Evolutionary conservation across 2,113 vertebrate genomes (phyloP).

Genomic region (Myxocyprinus asiaticus): DNA sequence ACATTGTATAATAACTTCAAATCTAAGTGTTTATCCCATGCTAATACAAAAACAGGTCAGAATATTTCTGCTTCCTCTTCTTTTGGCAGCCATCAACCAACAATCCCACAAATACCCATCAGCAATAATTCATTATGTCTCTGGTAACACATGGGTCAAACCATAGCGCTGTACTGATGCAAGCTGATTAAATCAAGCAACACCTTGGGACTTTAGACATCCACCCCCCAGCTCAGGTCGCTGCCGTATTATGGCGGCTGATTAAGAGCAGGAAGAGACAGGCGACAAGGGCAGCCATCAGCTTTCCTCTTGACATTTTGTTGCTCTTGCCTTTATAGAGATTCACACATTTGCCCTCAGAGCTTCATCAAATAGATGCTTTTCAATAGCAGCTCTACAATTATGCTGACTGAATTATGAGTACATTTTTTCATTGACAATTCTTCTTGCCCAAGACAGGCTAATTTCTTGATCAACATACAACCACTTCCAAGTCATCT

Average conservation of each 20-base stretch:
- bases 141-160: neutral
- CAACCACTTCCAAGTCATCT: no score
- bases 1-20: neutral
- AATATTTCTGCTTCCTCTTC: neutral
- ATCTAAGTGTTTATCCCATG: neutral
- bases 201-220: conserved; percentile 59
- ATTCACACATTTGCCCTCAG: conserved; percentile 18
- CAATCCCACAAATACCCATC: neutral
- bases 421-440: neutral
- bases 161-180: conserved; percentile 60
- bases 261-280: conserved; percentile 18
- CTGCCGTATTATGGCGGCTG: neutral
- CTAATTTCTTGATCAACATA: no score
- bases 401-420: neutral
- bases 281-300: conserved; percentile 11
- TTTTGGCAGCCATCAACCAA: neutral
- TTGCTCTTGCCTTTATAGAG: conserved; percentile 14
- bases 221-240: conserved; percentile 37
- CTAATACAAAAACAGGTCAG: neutral
- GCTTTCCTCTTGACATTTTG: conserved; percentile 41
- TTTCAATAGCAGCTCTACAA: neutral
- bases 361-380: conserved; percentile 10
- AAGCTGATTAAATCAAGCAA: conserved; percentile 72
- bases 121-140: neutral
- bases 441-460: neutral